Evolutionary conservation across 2,888 invertebrate species (phyloP), one percentile per base, ranked within the genome.

Genomic region (Rhingia rostrata): DNA sequence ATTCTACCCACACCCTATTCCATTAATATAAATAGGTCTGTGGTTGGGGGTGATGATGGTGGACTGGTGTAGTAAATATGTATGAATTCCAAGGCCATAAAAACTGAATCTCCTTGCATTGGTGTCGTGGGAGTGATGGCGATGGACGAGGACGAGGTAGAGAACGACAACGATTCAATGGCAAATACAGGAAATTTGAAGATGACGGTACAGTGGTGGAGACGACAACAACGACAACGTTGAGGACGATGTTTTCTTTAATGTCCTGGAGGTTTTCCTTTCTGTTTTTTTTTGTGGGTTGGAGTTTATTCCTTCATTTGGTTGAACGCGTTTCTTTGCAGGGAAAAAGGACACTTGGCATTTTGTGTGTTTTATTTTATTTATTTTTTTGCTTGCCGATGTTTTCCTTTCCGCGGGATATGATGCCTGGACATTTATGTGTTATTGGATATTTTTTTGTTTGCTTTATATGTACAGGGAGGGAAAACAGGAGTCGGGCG

Each of bases 61-160:
- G 32, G 67, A 30, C 47, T 45, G 41, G 54, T 60, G 74, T 69
- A 69, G 83, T 84, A 84, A 79, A 84, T 84, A 84, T 84, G 74
- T 74, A 84, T 74, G 69, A 79, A 74, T 64, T 79, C 73, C 83
- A 79, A 79, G 73, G 83, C 74, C 79, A 79, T 84, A 84, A 79
- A 84, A 84, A 79, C 82, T 78, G 82, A 83, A 78, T 78, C 54
- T 73, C 45, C 49, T 56, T 69, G 61, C 74, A 73, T 30, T 12
- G 47, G 14, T 33, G 12, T 37, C 30, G 49, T 58, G 56, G 14
- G 41, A 53, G 49, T 45, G 37, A 45, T 12, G n/a, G 14, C 7
- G 22, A 47, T 5, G 45, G 41, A 5, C 22, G 9, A 35, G 22
- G 22, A 22, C 22, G 22, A 22, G 22, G 22, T 22, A 2, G 22